Base-by-base conservation (phyloP, 2,888 invertebrate species). In the Siphonodentalium dalli region DNA sequence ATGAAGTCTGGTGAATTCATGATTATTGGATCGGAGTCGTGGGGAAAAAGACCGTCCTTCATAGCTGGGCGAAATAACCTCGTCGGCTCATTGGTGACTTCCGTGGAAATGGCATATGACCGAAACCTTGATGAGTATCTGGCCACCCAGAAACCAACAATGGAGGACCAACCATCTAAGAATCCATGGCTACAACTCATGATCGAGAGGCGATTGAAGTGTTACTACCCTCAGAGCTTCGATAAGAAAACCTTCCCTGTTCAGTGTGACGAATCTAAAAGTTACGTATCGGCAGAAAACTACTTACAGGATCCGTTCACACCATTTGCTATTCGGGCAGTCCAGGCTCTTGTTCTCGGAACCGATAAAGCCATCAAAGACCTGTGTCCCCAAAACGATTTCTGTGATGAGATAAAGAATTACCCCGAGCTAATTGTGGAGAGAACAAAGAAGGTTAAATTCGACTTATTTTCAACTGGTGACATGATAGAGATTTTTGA, bases 11-110 rank as follows among this genome's bases (percentile, higher is more conserved):
- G 61, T 2, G 56, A 63, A 13, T 65, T 63, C 23, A 23, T 65
- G 7, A 63, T 63, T 21, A 59, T 65, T 33, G 65, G 61, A 3
- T 65, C 65, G 1, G 59, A 59, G 31, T 45, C 61, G 11, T 63
- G 58, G 59, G 53, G 54, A 18, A 47, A 34, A 8, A 54, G 44
- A 15, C 9, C 8, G 0, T 45, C 52, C 9, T 23, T 58, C 2
- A 8, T 63, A 4, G 8, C 31, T 4, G 38, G 34, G 20, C 44
- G 45, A 18, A 40, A 35, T 7, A 40, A 42, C n/a, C 31, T 58
- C 4, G 40, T 53, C 8, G 65, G 63, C 3, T 54, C 61, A 3
- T 50, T 56, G 20, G 38, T 55, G 2, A 5, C 63, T 11, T 44
- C 53, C 8, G 18, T 57, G 13, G 37, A 57, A 40, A 18, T 49